phyloP scores from a whole-genome alignment of 2,888 invertebrate genomes.

The Nematopogon swammerdamellus region DNA sequence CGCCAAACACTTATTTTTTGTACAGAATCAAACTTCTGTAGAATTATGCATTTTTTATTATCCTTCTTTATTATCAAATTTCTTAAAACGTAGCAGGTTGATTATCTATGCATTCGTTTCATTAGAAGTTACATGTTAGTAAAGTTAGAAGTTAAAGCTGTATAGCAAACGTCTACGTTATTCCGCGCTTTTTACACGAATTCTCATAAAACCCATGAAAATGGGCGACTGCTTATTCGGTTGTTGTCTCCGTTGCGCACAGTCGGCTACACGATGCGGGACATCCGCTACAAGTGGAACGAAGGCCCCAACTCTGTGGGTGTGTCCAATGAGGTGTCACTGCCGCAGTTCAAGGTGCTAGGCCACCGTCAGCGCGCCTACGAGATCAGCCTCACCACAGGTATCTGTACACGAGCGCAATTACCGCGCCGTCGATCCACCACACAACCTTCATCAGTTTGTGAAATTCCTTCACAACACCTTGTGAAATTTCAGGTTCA shows the following conservation, averaged over 20 bases:
- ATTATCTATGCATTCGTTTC: too few relatives aligned
- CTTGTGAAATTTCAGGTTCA: not conserved
- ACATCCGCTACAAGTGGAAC: constrained; percentile 88
- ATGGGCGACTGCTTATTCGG: constrained; percentile 13
- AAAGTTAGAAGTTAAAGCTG: too few relatives aligned
- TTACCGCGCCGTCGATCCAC: too few relatives aligned
- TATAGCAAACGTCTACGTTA: too few relatives aligned
- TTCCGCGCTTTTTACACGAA: too few relatives aligned
- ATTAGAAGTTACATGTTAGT: too few relatives aligned
- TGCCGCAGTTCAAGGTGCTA: constrained; percentile 88
- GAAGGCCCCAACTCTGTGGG: constrained; percentile 82
- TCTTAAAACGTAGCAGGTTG: too few relatives aligned
- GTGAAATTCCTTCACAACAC: not conserved
- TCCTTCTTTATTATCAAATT: too few relatives aligned
- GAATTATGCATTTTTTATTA: too few relatives aligned
- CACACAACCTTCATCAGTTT: not conserved
- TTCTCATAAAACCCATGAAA: constrained; percentile 14
- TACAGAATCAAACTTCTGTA: too few relatives aligned
- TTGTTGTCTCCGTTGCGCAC: constrained; percentile 15
- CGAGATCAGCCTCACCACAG: constrained; percentile 87
- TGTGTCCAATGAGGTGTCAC: constrained; percentile 81
- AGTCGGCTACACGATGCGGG: constrained; percentile 91
- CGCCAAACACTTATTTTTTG: too few relatives aligned
- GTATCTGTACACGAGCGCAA: constrained; percentile 42
- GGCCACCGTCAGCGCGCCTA: constrained; percentile 83